Base-by-base conservation (phyloP, 2,113 vertebrate genomes). In the Garra rufa region DNA sequence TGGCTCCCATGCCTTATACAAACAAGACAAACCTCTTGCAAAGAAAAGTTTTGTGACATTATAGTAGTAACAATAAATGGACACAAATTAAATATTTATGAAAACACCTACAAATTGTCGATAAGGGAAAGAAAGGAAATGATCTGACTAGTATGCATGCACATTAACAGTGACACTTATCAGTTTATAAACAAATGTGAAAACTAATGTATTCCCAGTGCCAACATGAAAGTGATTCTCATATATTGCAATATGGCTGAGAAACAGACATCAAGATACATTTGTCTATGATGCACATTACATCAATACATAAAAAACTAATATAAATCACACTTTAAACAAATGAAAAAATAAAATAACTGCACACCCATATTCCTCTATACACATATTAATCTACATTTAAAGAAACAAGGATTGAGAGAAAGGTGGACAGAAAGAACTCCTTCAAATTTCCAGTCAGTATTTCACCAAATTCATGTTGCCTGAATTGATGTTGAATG, bases 331-430 rank as follows among this genome's bases (percentile, higher is more conserved):
- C 92, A 94, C 93, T 93, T 94, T 94, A 90, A 87, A 92, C 91
- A 91, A 93, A 92, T 89, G 84, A 93, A 89, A 88, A 92, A 87
- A 91, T 21, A 88, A 91, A 50, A 50, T 88, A 91, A 92, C 91
- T 89, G 89, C 89, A 93, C 90, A 91, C 90, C 90, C 90, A 92
- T 91, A 92, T 88, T 91, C 90, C 85, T 91, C 92, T 92, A 92
- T 93, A 94, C 92, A 94, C 82, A 93, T 91, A 92, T 92, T 91
- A 92, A 92, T 91, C 91, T 94, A 95, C 93, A 95, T 94, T 94
- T 94, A 92, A 93, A 94, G 90, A 88, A 93, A 55, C 91, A 88
- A 91, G 74, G 61, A 89, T 57, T 88, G 75, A 89, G 55, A 82
- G 57, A 85, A 69, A 83, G 67, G 63, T 14, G 63, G 26, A 52